Percentiles rank a stretch among this genome's conserved stretches.
Evolutionary conservation across 1,140 invertebrate species (phyloP).

Genomic region (Drosophila ambigua): DNA sequence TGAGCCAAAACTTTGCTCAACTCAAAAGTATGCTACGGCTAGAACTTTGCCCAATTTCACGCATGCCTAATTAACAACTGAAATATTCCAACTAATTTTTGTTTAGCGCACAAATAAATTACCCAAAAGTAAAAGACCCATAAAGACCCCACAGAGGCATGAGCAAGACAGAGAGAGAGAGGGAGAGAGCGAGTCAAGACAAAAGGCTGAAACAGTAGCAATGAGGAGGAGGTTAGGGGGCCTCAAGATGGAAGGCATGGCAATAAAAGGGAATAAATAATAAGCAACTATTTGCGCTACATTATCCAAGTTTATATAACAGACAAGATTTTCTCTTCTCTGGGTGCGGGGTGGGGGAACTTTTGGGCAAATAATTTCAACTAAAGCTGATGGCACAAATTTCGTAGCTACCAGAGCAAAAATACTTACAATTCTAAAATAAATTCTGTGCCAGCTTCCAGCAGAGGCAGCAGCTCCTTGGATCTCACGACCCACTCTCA

Average conservation of each 20-base stretch:
- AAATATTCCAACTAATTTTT: conserved; percentile 80
- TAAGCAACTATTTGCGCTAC: conserved; percentile 81
- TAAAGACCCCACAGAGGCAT: conserved; percentile 15
- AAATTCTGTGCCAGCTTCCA: conserved; percentile 64
- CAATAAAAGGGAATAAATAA: conserved; percentile 77
- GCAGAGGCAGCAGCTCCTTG: too few species aligned
- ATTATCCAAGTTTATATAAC: conserved; percentile 80
- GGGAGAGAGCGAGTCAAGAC: conserved; percentile 7
- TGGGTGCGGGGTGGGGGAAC: conserved; percentile 1
- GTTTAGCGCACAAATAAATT: conserved; percentile 66
- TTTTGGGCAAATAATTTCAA: conserved; percentile 72
- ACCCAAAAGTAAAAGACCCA: conserved; percentile 55
- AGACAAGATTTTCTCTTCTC: conserved; percentile 24
- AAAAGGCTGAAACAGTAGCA: not conserved
- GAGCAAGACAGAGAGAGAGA: too few species aligned
- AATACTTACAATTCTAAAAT: conserved; percentile 80
- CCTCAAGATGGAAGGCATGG: conserved; percentile 1
- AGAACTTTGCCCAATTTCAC: conserved; percentile 68
- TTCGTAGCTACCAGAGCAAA: conserved; percentile 63
- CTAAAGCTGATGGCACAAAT: conserved; percentile 73
- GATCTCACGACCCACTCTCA: conserved; percentile 41
- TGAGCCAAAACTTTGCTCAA: conserved; percentile 12
- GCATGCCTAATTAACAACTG: conserved; percentile 75
- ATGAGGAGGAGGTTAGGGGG: not conserved
- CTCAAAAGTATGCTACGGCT: conserved; percentile 38